Base-by-base conservation (phyloP, 2,888 invertebrate species). In the Cataglyphis cursor region DNA sequence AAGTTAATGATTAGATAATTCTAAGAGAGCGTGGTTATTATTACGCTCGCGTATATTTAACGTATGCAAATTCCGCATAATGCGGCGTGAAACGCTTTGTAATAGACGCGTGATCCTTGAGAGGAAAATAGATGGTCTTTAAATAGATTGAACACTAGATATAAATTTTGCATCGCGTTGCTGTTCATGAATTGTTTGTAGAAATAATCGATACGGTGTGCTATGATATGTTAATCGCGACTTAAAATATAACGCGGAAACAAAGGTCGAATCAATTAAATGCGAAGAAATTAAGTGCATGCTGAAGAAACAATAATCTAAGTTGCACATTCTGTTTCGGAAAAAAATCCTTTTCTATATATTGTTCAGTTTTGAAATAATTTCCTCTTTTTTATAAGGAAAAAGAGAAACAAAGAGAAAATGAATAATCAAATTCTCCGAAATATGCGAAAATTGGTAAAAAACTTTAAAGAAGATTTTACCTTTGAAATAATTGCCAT, bases 101-200 rank as follows among this genome's bases (percentile, higher is more conserved):
- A 72, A 59, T 64, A 59, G 35, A 72, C 72, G 44, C 75, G 54
- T 61, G 82, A 66, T 81, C 41, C 83, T 78, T 75, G 57, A 66
- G n/a, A 28, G 44, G 62, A 72, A 83, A 83, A 87, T 87, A 80
- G 80, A 83, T 51, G 70, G 44, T 64, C 81, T 75, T 81, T 68
- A 83, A 87, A 87, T 83, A 87, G 85, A 10, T 38, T 28, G 18
- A 38, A 80, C 80, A 70, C 57, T 80, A 70, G 83, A 87, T 83
- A 83, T 78, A 83, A 72, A 38, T 78, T 54, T 54, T 64, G 51
- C 51, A 41, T 24, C 28, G 66, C 28, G 18, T 44, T 66, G 61
- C 54, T 65, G 31, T 10, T 28, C 28, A 31, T 59, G 48, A 82
- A 87, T 82, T 75, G 65, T 81, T 70, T 38, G 76, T 31, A 1